A percentile compares a stretch with the other conserved stretches of the same genome.
Evolutionary conservation across 2,797 vertebrate species (phyloP).

Genomic region (Sparidentex hasta): DNA sequence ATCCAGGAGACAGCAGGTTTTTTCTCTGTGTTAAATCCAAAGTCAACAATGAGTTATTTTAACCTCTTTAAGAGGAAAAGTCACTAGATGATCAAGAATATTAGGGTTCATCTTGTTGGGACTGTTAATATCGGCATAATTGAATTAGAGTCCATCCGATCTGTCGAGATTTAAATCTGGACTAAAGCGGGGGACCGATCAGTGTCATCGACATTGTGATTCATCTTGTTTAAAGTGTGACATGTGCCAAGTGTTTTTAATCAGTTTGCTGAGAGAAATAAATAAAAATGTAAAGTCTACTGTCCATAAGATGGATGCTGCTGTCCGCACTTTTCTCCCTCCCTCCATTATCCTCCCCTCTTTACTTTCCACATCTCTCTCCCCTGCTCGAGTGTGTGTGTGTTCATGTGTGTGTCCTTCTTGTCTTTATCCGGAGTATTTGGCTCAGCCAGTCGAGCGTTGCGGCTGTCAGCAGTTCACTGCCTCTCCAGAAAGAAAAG

Average conservation of each 20-base stretch:
- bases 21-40: too few species aligned
- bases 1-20: too few species aligned
- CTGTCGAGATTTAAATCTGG: too few species aligned
- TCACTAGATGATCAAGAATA: neutral
- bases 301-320: constrained; percentile 27
- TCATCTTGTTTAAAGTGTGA: too few species aligned
- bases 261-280: neutral
- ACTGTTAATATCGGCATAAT: neutral
- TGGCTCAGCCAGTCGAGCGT: constrained; percentile 18
- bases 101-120: neutral
- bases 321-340: neutral
- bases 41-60: too few species aligned
- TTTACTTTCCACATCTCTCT: constrained; percentile 1
- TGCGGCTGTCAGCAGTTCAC: constrained; percentile 50
- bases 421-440: constrained; percentile 34
- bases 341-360: neutral
- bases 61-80: neutral
- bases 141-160: too few species aligned
- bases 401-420: constrained; percentile 14
- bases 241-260: neutral
- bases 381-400: neutral
- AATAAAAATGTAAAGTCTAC: neutral
- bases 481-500: constrained; percentile 48
- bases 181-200: too few species aligned
- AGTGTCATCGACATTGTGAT: too few species aligned